Conservation (phyloP, 2,113 vertebrate species). For the Trichechus manatus region DNA sequence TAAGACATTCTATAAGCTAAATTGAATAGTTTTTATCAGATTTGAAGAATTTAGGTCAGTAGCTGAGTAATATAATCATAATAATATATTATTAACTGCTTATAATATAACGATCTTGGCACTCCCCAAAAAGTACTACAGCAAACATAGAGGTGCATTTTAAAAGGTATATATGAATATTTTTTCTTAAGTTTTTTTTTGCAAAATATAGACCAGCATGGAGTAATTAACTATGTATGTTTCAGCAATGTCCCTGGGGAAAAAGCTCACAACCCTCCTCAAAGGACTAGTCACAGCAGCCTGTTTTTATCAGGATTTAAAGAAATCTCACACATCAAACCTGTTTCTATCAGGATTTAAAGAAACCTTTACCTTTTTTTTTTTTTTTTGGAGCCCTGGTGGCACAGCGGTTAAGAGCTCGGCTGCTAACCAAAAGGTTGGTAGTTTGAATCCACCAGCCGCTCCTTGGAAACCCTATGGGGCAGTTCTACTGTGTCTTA, state of each 20-base stretch:
- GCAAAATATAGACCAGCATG: neutral
- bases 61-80: neutral
- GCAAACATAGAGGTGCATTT: neutral
- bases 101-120: neutral
- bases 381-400: too few relatives aligned
- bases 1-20: neutral
- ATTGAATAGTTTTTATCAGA: neutral
- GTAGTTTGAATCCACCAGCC: too few relatives aligned
- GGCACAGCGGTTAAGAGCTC: too few relatives aligned
- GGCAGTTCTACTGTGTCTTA: too few relatives aligned
- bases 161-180: too few relatives aligned
- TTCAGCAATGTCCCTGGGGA: neutral
- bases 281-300: neutral
- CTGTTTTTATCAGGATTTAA: neutral
- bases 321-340: neutral
- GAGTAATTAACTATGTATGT: neutral
- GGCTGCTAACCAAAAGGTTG: too few relatives aligned
- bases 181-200: too few relatives aligned
- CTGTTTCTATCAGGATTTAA: neutral
- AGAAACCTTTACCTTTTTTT: neutral
- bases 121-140: neutral
- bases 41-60: conserved; percentile 42
- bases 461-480: too few relatives aligned
- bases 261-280: neutral
- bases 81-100: neutral